These are phyloP conservation scores for Ammodytes marinus DNA, from an alignment of 2,113 vertebrate genomes.

Conservation along the genomic window DNA sequence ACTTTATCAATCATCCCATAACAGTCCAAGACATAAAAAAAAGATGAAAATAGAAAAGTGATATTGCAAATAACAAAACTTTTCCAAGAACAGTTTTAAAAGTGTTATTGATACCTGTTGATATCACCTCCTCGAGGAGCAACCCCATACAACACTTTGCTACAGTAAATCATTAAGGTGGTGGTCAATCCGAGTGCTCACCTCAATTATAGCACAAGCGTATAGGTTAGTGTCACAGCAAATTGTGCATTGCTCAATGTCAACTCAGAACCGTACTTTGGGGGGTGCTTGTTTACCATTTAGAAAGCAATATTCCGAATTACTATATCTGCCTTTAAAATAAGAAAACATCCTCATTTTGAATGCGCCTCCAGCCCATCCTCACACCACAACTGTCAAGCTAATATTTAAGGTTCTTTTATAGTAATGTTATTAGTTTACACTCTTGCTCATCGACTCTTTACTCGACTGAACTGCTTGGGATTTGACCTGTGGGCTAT, in stretches of 20 bases:
- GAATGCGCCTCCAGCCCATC: background rate
- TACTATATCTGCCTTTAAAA: background rate
- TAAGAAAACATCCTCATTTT: background rate
- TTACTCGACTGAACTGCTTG: conserved; percentile 11
- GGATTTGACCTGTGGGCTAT: conserved; percentile 57
- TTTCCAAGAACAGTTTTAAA: background rate
- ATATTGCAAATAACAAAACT: background rate
- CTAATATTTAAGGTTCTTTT: background rate
- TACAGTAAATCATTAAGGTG: conserved; percentile 7
- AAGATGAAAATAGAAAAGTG: background rate
- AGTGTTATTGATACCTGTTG: conserved; percentile 1
- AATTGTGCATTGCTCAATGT: background rate
- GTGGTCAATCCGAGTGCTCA: background rate
- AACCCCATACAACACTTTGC: conserved; percentile 10
- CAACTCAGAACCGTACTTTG: background rate
- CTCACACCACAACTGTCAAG: background rate
- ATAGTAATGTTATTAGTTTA: background rate
- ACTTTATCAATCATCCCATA: background rate
- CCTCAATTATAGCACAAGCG: conserved; percentile 26
- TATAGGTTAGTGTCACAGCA: conserved; percentile 6
- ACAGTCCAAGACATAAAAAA: background rate
- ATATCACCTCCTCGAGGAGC: background rate
- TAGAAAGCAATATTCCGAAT: background rate
- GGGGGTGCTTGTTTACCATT: background rate
- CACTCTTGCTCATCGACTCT: background rate